phyloP scores from a whole-genome alignment of 2,888 invertebrate genomes.

The Cantharis lateralis region DNA sequence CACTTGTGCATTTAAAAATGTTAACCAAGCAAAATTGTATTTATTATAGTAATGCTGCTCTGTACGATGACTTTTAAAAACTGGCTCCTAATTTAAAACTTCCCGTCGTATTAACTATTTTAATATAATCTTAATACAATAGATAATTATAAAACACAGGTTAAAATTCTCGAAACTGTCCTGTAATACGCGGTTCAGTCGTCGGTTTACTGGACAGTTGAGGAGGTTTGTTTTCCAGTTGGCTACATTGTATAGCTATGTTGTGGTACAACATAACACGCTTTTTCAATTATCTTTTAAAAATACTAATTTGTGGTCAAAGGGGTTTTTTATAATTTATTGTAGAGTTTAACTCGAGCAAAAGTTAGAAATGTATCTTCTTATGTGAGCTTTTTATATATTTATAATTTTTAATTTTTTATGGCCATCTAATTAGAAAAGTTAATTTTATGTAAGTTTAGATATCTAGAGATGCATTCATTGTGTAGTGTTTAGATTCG shows the following conservation, averaged over 20 bases:
- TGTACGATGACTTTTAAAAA: neutral
- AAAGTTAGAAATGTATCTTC: neutral
- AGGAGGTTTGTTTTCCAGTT: neutral
- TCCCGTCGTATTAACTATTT: neutral
- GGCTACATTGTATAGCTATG: neutral
- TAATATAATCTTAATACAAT: neutral
- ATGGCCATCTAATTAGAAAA: neutral
- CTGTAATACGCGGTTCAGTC: neutral
- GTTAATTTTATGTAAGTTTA: neutral
- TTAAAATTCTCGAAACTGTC: too few relatives aligned
- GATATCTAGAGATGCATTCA: conserved; percentile 8
- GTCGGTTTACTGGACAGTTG: neutral
- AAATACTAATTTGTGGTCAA: neutral
- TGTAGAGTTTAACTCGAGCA: neutral
- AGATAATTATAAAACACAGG: neutral
- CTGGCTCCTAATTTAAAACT: neutral
- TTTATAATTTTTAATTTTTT: neutral
- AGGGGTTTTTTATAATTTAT: neutral
- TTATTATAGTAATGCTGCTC: neutral
- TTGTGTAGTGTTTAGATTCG: conserved; percentile 26
- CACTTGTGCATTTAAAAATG: conserved; percentile 52
- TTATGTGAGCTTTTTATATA: neutral
- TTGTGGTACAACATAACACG: neutral
- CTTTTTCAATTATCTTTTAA: neutral
- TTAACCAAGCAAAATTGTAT: conserved; percentile 51